phyloP scores from a whole-genome alignment of 2,113 vertebrate genomes.

The Aplodontia rufa region DNA sequence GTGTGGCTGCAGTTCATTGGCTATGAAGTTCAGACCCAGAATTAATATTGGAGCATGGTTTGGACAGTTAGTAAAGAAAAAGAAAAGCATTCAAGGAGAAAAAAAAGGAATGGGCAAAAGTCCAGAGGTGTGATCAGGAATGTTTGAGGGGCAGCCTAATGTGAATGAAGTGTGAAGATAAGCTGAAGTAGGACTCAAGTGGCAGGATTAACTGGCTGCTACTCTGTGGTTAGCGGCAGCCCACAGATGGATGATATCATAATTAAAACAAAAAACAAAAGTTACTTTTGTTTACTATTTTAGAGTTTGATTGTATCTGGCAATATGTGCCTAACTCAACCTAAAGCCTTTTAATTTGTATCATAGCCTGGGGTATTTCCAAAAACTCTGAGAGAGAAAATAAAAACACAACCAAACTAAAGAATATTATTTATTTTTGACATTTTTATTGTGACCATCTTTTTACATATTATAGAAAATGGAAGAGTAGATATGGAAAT shows the following conservation, averaged over 20 bases:
- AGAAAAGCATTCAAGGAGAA: background rate
- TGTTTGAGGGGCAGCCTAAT: background rate
- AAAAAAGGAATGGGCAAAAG: fast-evolving
- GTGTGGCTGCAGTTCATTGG: background rate
- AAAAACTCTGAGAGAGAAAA: background rate
- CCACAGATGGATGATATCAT: background rate
- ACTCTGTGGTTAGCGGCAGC: background rate
- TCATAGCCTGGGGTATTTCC: background rate
- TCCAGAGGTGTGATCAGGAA: background rate
- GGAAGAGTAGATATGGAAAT: background rate
- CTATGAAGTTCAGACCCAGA: background rate
- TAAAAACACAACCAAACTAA: background rate
- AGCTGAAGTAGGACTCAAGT: background rate
- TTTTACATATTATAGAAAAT: background rate
- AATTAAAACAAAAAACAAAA: background rate
- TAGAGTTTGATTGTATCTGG: background rate
- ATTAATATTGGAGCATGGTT: background rate
- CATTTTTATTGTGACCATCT: background rate
- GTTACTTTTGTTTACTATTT: background rate
- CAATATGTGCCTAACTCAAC: background rate
- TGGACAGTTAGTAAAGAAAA: background rate
- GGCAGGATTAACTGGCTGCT: background rate
- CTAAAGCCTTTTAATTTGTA: background rate
- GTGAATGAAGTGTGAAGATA: background rate
- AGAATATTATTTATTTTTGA: background rate